Evolutionary conservation across 2,888 invertebrate species (phyloP), one percentile per base, ranked within the genome.

Genomic region (Melolontha melolontha): DNA sequence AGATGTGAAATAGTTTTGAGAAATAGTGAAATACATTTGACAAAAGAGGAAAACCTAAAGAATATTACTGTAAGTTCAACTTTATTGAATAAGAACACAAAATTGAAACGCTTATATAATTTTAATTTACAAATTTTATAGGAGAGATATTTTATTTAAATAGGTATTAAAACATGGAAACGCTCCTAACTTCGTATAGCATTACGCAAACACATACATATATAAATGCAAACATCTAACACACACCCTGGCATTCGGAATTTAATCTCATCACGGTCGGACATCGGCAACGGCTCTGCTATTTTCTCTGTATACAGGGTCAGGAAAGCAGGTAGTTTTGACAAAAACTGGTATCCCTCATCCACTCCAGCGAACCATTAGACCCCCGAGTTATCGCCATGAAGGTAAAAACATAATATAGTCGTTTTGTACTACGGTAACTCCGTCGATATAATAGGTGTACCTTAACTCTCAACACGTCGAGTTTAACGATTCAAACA

Each of bases 341-440:
- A 55, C 55, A 55, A 55, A 55, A 55, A 55, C 55, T 55, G 55
- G 55, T 55, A 55, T 55, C 55, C 55, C 55, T 55, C 40, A 41
- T 55, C 55, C 17, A 40, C 55, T 40, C 55, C 55, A 40, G 55
- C 41, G 14, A 12, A 40, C 55, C 41, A 55, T 55, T 55, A 55
- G 55, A 41, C 40, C 41, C 29, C 40, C 41, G 41, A 17, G 41
- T 55, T 55, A 55, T 55, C 55, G 40, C 17, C 6, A 17, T 16
- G 40, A 16, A 55, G 55, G 40, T 55, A 55, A 40, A 55, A 55
- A 55, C 41, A 22, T 55, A 55, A 55, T 55, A 41, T 55, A 55
- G 55, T 17, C 55, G 55, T 55, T 55, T 55, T 55, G 55, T 55
- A 55, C 8, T 34, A 12, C 10, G 2, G 34, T 34, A 34, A 34